Base-by-base conservation (phyloP, 2,888 invertebrate genomes). In the Seira musarum region DNA sequence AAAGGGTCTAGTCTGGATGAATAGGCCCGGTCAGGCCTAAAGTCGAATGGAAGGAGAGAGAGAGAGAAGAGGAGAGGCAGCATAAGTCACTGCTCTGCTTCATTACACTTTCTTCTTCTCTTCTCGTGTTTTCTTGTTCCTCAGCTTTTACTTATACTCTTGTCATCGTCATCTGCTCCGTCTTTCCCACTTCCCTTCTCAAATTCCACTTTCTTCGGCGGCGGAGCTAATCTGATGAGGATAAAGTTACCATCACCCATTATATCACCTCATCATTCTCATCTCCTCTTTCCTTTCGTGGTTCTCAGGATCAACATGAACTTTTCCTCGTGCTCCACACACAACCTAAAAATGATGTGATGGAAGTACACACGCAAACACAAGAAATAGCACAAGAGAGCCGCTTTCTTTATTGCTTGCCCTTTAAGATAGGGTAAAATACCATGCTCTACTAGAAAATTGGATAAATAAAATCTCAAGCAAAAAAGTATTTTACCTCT, bases 171-270 rank as follows among this genome's bases (percentile, higher is more conserved):
- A 49, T 49, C 49, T 49, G 49, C 30, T 30, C 30, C 30, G 30
- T 30, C 30, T 30, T 30, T 30, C 8, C 30, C 30, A 2, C 17
- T 13, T 13, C 15, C 15, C 49, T 49, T n/a, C 49, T 49, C 49
- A n/a, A 8, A 49, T 49, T 49, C 49, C 49, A 49, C 49, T 49
- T 68, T 30, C 22, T 30, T 30, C 61, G 53, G 49, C 64, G 57
- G 57, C 69, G 64, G 53, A 53, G 65, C 76, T 77, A 77, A 77
- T 77, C 76, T 68, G 69, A 77, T 77, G 68, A 75, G 68, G 75
- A 75, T 75, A 76, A 77, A 77, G 76, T 77, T 77, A 77, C 76
- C 69, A 77, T 57, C 67, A 61, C 71, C 71, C 71, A 71, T 71
- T 71, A 71, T 63, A 70, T 63, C 49, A 72, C 72, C 72, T 72